Evolutionary conservation across 2,797 vertebrate genomes (phyloP), one percentile per base, ranked within the genome.

Genomic region (Myotis pilosus): DNA sequence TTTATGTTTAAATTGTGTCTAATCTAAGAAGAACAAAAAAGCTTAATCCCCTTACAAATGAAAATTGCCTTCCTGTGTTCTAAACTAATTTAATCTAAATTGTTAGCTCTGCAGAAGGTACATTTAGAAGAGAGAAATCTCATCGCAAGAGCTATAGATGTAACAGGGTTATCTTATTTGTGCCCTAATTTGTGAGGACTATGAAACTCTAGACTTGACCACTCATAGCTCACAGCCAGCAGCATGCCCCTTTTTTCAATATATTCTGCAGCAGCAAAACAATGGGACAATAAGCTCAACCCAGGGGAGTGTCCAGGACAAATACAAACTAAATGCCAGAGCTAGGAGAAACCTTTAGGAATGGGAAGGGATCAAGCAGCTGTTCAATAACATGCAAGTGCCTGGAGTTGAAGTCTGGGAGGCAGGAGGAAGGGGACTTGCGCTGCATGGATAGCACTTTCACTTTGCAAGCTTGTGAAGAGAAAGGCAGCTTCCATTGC

Each of bases 31-130:
- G 60, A 57, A 81, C 6, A 86, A 92, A 17, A 74, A 68, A 72
- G 41, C 33, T 62, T 95, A 96, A 92, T 86, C 89, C 94, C 71
- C 93, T 95, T 93, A 92, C 80, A 96, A 97, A 96, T 96, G 87
- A 97, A 97, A 98, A 96, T 91, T 87, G 81, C 74, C 33, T 97
- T 72, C 7, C 0, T 95, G 69, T 83, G 41, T 81, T 96, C 51
- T 89, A 87, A 87, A 92, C 55, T 97, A 97, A 96, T 47, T 95
- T 62, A 95, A 96, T 96, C 69, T 91, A 96, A 95, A 95, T 33
- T 68, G 94, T 95, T 95, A 89, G 94, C 12, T 36, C 71, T 81
- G 74, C 57, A 41, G 78, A 96, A 93, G 81, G 55, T 72, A 71
- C 36, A 47, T 82, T 94, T n/a, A 1, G 3, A 91, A 95, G 20